Conservation (phyloP, 2,888 invertebrate species). For the Punctoribates punctum region DNA sequence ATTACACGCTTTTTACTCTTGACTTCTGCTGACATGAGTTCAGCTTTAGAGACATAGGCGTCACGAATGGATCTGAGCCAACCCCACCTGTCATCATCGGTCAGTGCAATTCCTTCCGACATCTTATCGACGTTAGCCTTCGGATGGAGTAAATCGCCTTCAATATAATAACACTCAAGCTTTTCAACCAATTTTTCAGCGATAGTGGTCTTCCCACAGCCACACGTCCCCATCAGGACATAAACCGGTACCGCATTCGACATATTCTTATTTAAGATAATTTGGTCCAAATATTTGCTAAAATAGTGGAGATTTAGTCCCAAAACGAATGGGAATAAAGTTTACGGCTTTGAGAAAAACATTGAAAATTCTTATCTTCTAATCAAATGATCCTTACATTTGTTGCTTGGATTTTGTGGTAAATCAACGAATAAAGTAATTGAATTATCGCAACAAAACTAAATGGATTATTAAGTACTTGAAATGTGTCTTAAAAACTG, state of each 20-base stretch:
- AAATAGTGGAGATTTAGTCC: too few relatives aligned
- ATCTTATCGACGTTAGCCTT: conserved; percentile 37
- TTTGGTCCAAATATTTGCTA: too few relatives aligned
- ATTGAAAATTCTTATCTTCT: too few relatives aligned
- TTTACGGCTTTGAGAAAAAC: too few relatives aligned
- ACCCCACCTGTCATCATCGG: conserved; percentile 41
- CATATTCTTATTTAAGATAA: background rate
- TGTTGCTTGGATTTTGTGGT: too few relatives aligned
- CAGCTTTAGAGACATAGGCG: conserved; percentile 23
- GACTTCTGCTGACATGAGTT: background rate
- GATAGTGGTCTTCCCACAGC: conserved; percentile 41
- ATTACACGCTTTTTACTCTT: background rate
- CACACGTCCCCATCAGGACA: conserved; percentile 39
- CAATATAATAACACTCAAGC: background rate
- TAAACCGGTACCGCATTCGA: conserved; percentile 14
- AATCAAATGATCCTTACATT: too few relatives aligned
- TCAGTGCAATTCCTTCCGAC: conserved; percentile 35
- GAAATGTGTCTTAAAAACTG: too few relatives aligned
- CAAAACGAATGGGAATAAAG: too few relatives aligned
- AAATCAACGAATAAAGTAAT: too few relatives aligned
- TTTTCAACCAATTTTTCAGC: conserved; percentile 16
- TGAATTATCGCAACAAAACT: too few relatives aligned
- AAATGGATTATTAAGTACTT: too few relatives aligned
- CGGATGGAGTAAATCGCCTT: conserved; percentile 42
- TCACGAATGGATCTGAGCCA: conserved; percentile 31